Evolutionary conservation across 2,797 vertebrate species (phyloP), one percentile per base, ranked within the genome.

Genomic region (Galaxias olidus): DNA sequence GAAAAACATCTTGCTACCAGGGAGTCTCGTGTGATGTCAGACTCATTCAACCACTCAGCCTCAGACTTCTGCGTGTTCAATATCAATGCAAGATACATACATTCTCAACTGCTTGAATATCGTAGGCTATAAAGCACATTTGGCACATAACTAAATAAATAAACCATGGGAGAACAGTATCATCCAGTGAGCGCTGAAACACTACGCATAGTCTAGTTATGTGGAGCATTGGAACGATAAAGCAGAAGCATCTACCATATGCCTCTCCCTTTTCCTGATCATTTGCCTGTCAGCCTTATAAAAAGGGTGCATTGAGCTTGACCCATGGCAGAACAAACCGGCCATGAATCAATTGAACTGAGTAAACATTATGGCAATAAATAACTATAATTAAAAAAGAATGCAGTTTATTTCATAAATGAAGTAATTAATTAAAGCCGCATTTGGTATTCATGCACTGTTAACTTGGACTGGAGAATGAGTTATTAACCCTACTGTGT

Each of bases 381-480:
- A 92, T 90, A 89, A 91, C 75, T 67, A 67, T 77, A 86, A 86
- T 89, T 84, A 84, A 89, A 88, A 86, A 86, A 6, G 30, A 75
- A 86, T 71, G 77, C 76, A 85, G 86, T 75, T 87, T 87, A 77
- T 87, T 89, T 88, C 83, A 89, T 90, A 87, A 92, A 91, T 90
- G 84, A 88, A 87, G 88, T 87, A 84, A 92, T 92, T 89, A 90
- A 91, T 92, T 92, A 90, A 30, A 77, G 70, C 72, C 63, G 73
- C 74, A 72, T 88, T 90, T 90, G 91, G 88, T 90, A 92, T 91
- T 91, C 87, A 90, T 88, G 89, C 86, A 59, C 89, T 85, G 87
- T 84, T 82, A 84, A 72, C 81, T 88, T 73, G 62, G 82, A 73
- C 76, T 81, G 79, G 81, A 76, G 78, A 80, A 83, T 89, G 89